Evolutionary conservation across 1,140 invertebrate species (phyloP).

Genomic region (Drosophila orosa): DNA sequence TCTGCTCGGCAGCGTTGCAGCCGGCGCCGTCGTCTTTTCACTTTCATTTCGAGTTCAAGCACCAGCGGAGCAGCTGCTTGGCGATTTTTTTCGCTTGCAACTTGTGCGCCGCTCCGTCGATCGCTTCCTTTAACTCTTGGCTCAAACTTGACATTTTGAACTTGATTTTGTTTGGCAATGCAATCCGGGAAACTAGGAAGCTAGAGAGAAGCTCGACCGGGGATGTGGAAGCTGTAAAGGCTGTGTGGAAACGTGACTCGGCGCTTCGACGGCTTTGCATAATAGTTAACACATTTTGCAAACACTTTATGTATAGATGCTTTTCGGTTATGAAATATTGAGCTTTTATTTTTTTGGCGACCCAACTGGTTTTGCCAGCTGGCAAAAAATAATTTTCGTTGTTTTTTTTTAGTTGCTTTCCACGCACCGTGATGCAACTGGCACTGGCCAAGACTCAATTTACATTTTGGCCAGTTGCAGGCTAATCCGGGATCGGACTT

Average conservation of each 20-base stretch:
- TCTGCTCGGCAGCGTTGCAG: slow-evolving; percentile 54
- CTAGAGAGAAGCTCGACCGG: neutral
- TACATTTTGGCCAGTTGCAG: slow-evolving; percentile 38
- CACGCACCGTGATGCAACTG: slow-evolving; percentile 59
- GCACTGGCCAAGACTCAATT: slow-evolving; percentile 43
- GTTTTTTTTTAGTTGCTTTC: neutral
- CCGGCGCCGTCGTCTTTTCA: slow-evolving; percentile 60
- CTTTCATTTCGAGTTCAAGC: slow-evolving; percentile 82
- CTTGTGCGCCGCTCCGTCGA: slow-evolving; percentile 22
- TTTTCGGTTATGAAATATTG: slow-evolving; percentile 63
- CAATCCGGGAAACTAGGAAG: slow-evolving; percentile 26
- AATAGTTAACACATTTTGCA: slow-evolving; percentile 66
- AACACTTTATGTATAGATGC: slow-evolving; percentile 41
- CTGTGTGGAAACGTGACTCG: slow-evolving; percentile 63
- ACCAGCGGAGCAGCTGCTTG: slow-evolving; percentile 61
- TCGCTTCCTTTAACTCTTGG: slow-evolving; percentile 41
- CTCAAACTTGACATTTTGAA: slow-evolving; percentile 80
- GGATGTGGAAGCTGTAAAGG: neutral
- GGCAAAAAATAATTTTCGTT: slow-evolving; percentile 18
- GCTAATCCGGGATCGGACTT: slow-evolving; percentile 32
- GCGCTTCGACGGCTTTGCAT: slow-evolving; percentile 61
- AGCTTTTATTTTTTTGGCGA: slow-evolving; percentile 39
- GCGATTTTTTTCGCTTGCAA: slow-evolving; percentile 18
- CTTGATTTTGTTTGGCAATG: slow-evolving; percentile 58
- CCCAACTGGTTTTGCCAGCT: slow-evolving; percentile 66